phyloP scores from a whole-genome alignment of 2,797 vertebrate species.

The Phyllotis vaccarum region DNA sequence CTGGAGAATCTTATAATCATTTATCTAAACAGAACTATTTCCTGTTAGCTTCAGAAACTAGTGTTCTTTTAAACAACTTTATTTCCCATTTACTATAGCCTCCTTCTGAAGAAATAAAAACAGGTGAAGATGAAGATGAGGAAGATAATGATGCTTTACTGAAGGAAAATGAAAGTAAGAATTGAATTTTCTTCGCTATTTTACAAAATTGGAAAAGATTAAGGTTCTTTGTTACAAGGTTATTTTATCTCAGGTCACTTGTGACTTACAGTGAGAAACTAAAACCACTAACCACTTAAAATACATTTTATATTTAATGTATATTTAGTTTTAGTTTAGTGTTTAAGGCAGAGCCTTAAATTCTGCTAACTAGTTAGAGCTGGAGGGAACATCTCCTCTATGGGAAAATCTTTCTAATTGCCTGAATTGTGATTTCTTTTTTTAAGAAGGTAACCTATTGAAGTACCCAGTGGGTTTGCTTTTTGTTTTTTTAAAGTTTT shows the following conservation, averaged over 20 bases:
- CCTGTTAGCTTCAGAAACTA: conserved; percentile 6
- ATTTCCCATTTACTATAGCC: conserved; percentile 88
- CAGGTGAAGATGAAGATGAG: conserved; percentile 97
- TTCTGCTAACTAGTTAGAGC: not conserved
- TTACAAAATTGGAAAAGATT: conserved; percentile 75
- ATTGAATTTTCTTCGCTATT: conserved; percentile 77
- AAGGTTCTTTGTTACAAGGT: conserved; percentile 74
- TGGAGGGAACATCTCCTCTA: not conserved
- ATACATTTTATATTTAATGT: conserved; percentile 9
- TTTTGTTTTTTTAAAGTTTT: not conserved
- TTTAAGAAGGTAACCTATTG: too few species aligned
- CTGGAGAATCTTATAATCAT: not conserved
- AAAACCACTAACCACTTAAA: conserved; percentile 27
- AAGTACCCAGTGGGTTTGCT: too few species aligned
- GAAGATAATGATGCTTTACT: conserved; percentile 99
- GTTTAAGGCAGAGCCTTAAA: not conserved
- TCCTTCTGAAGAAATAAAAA: conserved; percentile 99
- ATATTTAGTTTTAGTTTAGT: too few species aligned
- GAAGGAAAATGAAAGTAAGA: conserved; percentile 99
- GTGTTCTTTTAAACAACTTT: conserved; percentile 59
- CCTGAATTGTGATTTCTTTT: not conserved
- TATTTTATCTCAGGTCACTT: conserved; percentile 58
- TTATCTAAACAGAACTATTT: not conserved
- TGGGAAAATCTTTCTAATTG: not conserved
- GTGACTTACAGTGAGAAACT: conserved; percentile 53